These are phyloP conservation scores for Poecilia latipinna DNA, from an alignment of 2,113 vertebrate species.

Conservation along the genomic window DNA sequence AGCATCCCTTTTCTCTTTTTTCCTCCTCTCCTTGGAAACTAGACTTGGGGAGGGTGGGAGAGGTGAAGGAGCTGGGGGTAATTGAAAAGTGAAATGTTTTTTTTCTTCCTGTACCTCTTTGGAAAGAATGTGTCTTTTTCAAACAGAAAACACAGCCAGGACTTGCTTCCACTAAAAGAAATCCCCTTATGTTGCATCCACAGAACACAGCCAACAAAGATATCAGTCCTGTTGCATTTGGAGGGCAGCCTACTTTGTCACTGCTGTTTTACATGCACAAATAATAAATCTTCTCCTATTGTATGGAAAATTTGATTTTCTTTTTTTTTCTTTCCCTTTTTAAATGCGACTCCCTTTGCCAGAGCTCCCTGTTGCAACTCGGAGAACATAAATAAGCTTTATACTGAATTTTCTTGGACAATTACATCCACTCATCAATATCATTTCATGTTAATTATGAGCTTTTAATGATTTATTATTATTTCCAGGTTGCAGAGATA, in stretches of 20 bases:
- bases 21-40: slow-evolving; percentile 72
- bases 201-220: slow-evolving; percentile 48
- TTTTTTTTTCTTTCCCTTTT: slow-evolving; percentile 19
- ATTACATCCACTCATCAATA: neutral
- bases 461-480: neutral
- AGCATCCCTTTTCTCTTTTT: slow-evolving; percentile 76
- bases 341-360: slow-evolving; percentile 6
- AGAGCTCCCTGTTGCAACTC: neutral
- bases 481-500: neutral
- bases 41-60: slow-evolving; percentile 67
- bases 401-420: neutral
- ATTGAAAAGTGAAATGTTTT: slow-evolving; percentile 83
- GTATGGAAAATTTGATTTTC: slow-evolving; percentile 1
- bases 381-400: neutral
- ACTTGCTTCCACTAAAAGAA: slow-evolving; percentile 56
- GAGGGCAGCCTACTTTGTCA: slow-evolving; percentile 50
- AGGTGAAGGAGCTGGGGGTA: slow-evolving; percentile 79
- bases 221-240: slow-evolving; percentile 49
- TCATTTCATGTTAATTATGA: neutral
- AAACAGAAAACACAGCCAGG: slow-evolving; percentile 71
- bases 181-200: slow-evolving; percentile 31
- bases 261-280: slow-evolving; percentile 41
- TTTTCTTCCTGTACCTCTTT: slow-evolving; percentile 49
- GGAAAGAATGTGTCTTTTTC: slow-evolving; percentile 73
- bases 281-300: slow-evolving; percentile 30